phyloP scores from a whole-genome alignment of 2,888 invertebrate genomes.

The Aphidoletes aphidimyza region DNA sequence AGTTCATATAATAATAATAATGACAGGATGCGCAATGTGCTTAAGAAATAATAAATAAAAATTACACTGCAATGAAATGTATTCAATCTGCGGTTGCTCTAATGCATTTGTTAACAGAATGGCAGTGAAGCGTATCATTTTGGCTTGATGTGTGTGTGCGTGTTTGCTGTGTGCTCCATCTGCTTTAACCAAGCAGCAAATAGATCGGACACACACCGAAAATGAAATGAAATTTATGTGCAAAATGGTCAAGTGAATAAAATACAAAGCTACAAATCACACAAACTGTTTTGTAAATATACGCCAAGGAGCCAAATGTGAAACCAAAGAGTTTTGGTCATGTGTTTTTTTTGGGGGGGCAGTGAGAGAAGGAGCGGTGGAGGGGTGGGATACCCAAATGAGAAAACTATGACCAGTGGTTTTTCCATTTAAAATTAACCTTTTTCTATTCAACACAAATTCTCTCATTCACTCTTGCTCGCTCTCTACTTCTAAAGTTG shows the following conservation, averaged over 20 bases:
- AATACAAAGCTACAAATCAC: no score
- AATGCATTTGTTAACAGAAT: slow-evolving; percentile 36
- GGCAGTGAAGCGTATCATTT: not conserved
- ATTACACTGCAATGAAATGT: slow-evolving; percentile 49
- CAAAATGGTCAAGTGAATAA: no score
- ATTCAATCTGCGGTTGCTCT: slow-evolving; percentile 48
- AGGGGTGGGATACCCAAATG: no score
- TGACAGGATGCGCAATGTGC: slow-evolving; percentile 49
- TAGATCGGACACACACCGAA: not conserved
- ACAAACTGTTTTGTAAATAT: no score
- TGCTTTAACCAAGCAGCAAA: no score
- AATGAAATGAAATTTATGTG: not conserved
- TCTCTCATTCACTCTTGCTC: no score
- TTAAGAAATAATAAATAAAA: slow-evolving; percentile 46
- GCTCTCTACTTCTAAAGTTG: not conserved
- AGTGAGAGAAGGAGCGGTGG: no score
- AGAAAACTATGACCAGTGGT: no score
- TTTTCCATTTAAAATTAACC: no score
- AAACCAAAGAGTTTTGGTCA: not conserved
- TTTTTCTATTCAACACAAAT: not conserved
- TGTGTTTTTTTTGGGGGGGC: not conserved
- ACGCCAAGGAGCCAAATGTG: no score
- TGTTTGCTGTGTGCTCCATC: no score
- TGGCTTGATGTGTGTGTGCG: not conserved
- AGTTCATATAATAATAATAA: slow-evolving; percentile 41